Evolutionary conservation across 2,797 vertebrate species (phyloP), one percentile per base, ranked within the genome.

Genomic region (Spinibarbus caldwelli): DNA sequence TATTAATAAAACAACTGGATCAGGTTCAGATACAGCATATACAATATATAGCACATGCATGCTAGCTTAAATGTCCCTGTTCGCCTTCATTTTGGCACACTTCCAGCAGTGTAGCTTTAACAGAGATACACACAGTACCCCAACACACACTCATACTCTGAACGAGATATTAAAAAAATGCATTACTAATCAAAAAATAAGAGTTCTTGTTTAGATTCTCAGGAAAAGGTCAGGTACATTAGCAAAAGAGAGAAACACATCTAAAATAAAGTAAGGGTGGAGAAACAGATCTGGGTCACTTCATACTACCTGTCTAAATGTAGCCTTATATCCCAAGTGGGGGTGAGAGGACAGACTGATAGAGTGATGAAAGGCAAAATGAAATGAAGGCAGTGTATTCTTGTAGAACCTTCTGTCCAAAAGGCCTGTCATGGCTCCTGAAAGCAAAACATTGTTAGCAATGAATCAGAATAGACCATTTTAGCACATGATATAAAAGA

Each of bases 211-310:
- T 59, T 41, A 59, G 2, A 41, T 78, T 78, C 75, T 41, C 75
- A 26, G 75, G 6, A 57, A 77, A 77, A n/a, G 21, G 49, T 77
- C 73, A 57, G 49, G 11, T 15, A 57, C 1, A n/a, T 77, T 10
- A 41, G n/a, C 5, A 38, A 26, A 9, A 19, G 14, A n/a, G 45
- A 47, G 77, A 38, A 67, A 23, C 4, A 5, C 11, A 6, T 47
- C 3, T 38, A 52, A 49, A 75, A 49, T 17, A 26, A 52, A 75
- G 66, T 29, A 66, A 66, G 31, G 10, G 64, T 47, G 38, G 4
- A 17, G 57, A 85, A 38, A 73, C 78, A 85, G 26, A 79, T 84
- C 73, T 84, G 82, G 82, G 82, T 84, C 82, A 84, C 62, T 84
- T 77, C 62, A 77, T 77, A 41, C 82, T 84, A 84, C 82, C 82